Base-by-base conservation (phyloP, 1,140 invertebrate genomes). In the Drosophila littoralis region DNA sequence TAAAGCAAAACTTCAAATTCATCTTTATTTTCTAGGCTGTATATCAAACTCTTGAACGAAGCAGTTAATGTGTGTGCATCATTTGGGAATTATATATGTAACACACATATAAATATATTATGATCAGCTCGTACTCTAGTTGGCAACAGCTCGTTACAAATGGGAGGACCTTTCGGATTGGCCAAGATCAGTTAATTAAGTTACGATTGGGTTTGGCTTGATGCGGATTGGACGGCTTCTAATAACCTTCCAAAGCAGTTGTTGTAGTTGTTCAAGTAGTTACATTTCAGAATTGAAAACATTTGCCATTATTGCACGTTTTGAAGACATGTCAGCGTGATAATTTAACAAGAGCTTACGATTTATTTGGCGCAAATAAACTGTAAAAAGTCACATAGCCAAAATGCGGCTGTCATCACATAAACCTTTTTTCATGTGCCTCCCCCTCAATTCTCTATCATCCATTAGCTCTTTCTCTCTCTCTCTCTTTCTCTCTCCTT, bases 291-390 rank as follows among this genome's bases (percentile, higher is more conserved):
- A 74, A 74, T 74, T 74, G 71, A 6, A 70, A 70, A 70, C 72
- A 75, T 75, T 75, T 64, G 72, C 46, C 59, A 70, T 75, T 64
- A 48, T 55, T 70, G 72, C 72, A 75, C 72, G 72, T 75, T 38
- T 63, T 17, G 36, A 17, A 35, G 52, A 75, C 72, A 75, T 75
- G 72, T 75, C 72, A 64, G 22, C 72, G 72, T 75, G 72, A 75
- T 75, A 45, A 70, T 75, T 75, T 17, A 40, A 61, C 52, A 63
- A 64, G 10, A 35, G 40, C 51, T 36, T 3, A 48, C 48, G 40
- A 55, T 63, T 69, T 61, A 61, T 36, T 45, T 61, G 9, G 65
- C 32, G 42, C 58, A 63, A 69, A 69, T 57, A 63, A 70, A 64
- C 32, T 36, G 45, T 38, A 32, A 70, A 70, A 75, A 70, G 72